Evolutionary conservation across 2,888 invertebrate species (phyloP).

Genomic region (Sinelater perroti): DNA sequence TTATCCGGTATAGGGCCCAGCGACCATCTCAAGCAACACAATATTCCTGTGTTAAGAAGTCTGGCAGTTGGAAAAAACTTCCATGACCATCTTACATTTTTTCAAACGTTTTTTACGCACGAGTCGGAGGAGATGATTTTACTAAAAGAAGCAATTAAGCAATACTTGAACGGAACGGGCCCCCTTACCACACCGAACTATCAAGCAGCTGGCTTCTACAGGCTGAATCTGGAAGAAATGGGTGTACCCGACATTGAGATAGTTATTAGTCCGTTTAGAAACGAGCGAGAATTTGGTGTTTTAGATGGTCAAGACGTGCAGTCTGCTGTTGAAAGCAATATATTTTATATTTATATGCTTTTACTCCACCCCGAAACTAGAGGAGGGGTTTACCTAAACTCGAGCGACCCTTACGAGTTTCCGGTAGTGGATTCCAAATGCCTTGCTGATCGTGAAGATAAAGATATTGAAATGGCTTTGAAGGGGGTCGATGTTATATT

Average conservation of each 20-base stretch:
- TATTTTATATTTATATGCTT: constrained; percentile 35
- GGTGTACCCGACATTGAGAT: constrained; percentile 38
- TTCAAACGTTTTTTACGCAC: constrained; percentile 40
- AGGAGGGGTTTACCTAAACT: constrained; percentile 47
- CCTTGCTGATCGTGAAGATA: constrained; percentile 60
- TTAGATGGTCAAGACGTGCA: too few relatives aligned
- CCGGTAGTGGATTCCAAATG: constrained; percentile 48
- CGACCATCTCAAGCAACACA: constrained; percentile 40
- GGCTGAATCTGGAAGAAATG: constrained; percentile 14
- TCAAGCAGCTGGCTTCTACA: constrained; percentile 31
- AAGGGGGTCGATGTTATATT: constrained; percentile 63
- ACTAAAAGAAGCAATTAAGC: constrained; percentile 30
- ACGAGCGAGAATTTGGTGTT: too few relatives aligned
- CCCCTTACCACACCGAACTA: constrained; percentile 37
- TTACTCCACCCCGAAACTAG: constrained; percentile 49
- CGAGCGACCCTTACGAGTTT: constrained; percentile 48
- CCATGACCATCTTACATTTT: constrained; percentile 46
- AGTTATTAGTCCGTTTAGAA: not conserved
- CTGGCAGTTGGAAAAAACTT: constrained; percentile 46
- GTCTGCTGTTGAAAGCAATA: not conserved
- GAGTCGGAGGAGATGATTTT: constrained; percentile 17
- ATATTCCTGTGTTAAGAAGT: constrained; percentile 44
- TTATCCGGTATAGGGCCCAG: constrained; percentile 50
- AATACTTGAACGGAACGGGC: constrained; percentile 43
- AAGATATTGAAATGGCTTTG: constrained; percentile 70